phyloP scores from a whole-genome alignment of 2,888 invertebrate genomes.

The Xylocampa areola region DNA sequence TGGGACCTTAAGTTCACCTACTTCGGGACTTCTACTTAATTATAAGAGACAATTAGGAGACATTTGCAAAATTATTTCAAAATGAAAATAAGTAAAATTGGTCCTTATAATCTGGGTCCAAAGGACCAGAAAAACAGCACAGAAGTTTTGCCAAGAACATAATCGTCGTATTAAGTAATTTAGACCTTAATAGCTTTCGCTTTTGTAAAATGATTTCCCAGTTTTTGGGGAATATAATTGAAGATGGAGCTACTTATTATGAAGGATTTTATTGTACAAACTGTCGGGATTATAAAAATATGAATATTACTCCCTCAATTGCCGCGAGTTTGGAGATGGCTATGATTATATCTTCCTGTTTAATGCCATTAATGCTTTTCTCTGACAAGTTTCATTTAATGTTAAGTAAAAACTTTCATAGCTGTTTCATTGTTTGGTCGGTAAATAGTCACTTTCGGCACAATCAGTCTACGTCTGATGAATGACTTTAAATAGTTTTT shows the following conservation, averaged over 20 bases:
- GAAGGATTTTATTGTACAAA: constrained; percentile 33
- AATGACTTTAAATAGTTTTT: too few species aligned
- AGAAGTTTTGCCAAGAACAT: constrained; percentile 47
- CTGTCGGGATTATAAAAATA: constrained; percentile 18
- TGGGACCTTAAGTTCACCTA: constrained; percentile 68
- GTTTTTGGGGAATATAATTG: constrained; percentile 53
- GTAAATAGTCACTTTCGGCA: too few species aligned
- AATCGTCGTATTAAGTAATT: constrained; percentile 70
- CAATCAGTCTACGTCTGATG: too few species aligned
- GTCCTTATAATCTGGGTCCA: constrained; percentile 26
- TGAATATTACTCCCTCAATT: constrained; percentile 10
- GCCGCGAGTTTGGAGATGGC: background rate
- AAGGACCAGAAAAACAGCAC: constrained; percentile 40
- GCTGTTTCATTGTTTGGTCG: too few species aligned
- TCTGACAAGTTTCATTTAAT: too few species aligned
- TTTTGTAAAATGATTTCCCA: constrained; percentile 64
- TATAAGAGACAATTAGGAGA: constrained; percentile 75
- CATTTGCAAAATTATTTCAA: constrained; percentile 43
- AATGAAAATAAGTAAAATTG: constrained; percentile 27
- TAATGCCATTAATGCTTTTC: too few species aligned
- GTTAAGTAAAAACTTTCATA: too few species aligned
- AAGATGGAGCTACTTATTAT: constrained; percentile 39
- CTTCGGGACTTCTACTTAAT: constrained; percentile 73
- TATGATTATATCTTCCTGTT: background rate
- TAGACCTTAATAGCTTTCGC: constrained; percentile 62